Evolutionary conservation across 2,888 invertebrate species (phyloP).

Genomic region (Diarsia brunnea): DNA sequence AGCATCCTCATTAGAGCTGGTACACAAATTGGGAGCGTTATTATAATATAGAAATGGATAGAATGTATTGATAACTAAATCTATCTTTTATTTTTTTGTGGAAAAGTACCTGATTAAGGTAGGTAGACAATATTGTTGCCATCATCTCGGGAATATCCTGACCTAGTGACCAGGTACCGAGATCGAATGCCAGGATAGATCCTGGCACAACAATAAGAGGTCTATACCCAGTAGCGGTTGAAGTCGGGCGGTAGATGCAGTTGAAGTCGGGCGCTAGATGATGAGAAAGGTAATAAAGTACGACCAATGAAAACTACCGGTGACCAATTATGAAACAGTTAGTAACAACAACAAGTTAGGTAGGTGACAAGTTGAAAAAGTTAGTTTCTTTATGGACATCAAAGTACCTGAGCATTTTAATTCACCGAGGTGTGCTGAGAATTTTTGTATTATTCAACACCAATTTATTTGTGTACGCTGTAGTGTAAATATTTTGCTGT

Average conservation of each 20-base stretch:
- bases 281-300: background rate
- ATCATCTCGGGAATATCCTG: background rate
- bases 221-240: no score
- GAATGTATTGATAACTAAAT: background rate
- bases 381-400: constrained; percentile 15
- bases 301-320: background rate
- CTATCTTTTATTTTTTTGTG: background rate
- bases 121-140: background rate
- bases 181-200: no score
- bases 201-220: no score
- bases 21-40: background rate
- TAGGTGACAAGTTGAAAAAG: constrained; percentile 42
- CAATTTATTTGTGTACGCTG: background rate
- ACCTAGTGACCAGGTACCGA: no score
- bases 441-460: background rate
- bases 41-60: background rate
- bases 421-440: constrained; percentile 18
- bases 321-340: constrained; percentile 55
- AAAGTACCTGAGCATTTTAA: constrained; percentile 12
- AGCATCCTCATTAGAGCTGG: background rate
- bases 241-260: no score
- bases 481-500: background rate
- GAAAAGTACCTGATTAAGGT: background rate
- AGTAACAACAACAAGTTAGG: no score
- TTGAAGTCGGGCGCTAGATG: no score